phyloP scores from a whole-genome alignment of 2,888 invertebrate species.

The Neoscelio sp. region DNA sequence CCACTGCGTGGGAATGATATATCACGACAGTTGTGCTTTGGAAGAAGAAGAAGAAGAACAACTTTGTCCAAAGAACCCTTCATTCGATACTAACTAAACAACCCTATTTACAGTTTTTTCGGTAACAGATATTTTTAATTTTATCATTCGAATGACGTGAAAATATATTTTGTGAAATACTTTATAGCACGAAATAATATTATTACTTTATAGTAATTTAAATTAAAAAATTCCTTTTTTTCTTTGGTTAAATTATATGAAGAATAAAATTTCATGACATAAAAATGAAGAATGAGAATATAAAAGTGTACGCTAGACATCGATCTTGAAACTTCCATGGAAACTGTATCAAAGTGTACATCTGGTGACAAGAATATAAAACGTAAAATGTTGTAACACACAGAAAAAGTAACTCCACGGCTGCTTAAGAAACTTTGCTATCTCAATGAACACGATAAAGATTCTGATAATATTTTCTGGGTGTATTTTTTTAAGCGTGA shows the following conservation, averaged over 20 bases:
- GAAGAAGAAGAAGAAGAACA: neutral
- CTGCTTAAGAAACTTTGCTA: constrained; percentile 16
- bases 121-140: no score
- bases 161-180: no score
- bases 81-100: neutral
- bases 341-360: no score
- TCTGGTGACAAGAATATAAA: neutral
- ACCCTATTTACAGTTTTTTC: neutral
- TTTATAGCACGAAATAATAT: no score
- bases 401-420: constrained; percentile 2
- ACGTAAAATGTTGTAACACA: neutral
- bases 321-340: no score
- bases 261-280: no score
- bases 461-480: constrained; percentile 18
- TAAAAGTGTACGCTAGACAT: no score
- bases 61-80: constrained; percentile 1
- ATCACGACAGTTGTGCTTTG: neutral
- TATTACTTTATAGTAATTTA: no score
- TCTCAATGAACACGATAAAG: constrained; percentile 31
- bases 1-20: neutral
- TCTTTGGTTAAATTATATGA: no score
- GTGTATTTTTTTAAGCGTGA: neutral
- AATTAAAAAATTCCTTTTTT: no score
- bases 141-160: no score
- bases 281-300: no score